Percentiles rank a stretch among this genome's conserved stretches.
phyloP scores from a whole-genome alignment of 2,113 vertebrate species.

The Syngnathoides biaculeatus region DNA sequence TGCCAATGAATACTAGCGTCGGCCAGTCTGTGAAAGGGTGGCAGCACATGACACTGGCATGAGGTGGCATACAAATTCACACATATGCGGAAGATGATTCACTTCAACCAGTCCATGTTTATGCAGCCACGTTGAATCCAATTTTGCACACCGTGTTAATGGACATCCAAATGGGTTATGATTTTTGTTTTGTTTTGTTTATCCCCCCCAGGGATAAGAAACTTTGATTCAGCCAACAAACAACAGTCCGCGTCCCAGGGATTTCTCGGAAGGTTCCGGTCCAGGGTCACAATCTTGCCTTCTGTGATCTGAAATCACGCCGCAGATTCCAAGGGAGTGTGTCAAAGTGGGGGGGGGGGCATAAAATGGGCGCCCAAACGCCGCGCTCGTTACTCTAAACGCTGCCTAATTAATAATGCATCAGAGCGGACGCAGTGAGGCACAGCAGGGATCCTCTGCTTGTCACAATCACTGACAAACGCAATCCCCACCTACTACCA shows the following conservation, averaged over 20 bases:
- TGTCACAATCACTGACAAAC: slow-evolving; percentile 48
- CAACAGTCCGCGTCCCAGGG: slow-evolving; percentile 37
- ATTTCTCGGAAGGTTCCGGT: slow-evolving; percentile 60
- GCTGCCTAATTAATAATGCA: slow-evolving; percentile 75
- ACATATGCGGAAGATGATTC: too few species aligned
- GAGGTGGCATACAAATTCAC: too few species aligned
- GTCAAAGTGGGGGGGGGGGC: slow-evolving; percentile 42
- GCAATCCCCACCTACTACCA: slow-evolving; percentile 18
- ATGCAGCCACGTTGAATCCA: too few species aligned
- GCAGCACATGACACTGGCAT: too few species aligned
- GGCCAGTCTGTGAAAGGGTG: too few species aligned
- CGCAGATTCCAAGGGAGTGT: slow-evolving; percentile 59
- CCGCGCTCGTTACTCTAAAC: slow-evolving; percentile 73
- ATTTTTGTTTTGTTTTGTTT: too few species aligned
- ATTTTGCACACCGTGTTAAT: too few species aligned
- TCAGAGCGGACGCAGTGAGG: slow-evolving; percentile 65
- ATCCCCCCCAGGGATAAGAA: too few species aligned
- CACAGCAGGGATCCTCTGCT: slow-evolving; percentile 57
- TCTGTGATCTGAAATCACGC: slow-evolving; percentile 66
- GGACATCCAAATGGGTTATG: too few species aligned
- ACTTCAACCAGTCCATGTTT: too few species aligned
- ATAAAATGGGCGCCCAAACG: slow-evolving; percentile 58
- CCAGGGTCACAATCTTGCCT: slow-evolving; percentile 51
- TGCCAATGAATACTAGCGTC: too few species aligned
- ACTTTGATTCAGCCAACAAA: background rate